Base-by-base conservation (phyloP, 2,888 invertebrate genomes). In the Nudaria mundana region DNA sequence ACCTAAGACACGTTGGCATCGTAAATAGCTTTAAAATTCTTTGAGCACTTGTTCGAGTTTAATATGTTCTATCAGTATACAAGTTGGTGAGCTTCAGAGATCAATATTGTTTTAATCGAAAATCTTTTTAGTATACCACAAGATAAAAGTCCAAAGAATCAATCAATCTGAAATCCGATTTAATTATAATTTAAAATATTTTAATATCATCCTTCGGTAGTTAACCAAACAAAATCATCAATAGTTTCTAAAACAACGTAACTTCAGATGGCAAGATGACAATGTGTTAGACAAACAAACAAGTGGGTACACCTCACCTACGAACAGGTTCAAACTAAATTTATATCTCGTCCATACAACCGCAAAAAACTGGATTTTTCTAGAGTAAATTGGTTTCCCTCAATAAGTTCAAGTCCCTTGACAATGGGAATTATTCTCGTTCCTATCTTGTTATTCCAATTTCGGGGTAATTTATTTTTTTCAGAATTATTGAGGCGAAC, bases 381-480 rank as follows among this genome's bases (percentile, higher is more conserved):
- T 63, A 61, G 59, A 65, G 65, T 57, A 77, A 77, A 78, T 78
- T 78, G 78, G 75, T 71, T 76, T 75, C 73, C 68, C 68, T 73
- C 80, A 75, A 81, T 80, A 79, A 79, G 71, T 75, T 67, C 54
- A 64, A 71, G 66, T 77, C 80, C 75, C 79, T 64, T 63, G 81
- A 78, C 81, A 80, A 77, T 81, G 66, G 64, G 75, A 79, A 81
- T 81, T 81, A 78, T 78, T 72, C 67, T 63, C 69, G 54, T 74
- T 69, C 73, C 76, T 70, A 76, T 80, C 77, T 72, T 78, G 79
- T 79, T 78, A 76, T 79, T 74, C 73, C 79, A 76, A 78, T 76
- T 78, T 75, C 64, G 65, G 60, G 63, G 70, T 69, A 80, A 76
- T 78, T 77, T 72, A 67, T 71, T 74, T 74, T 60, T 68, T 66